Evolutionary conservation across 2,888 invertebrate species (phyloP).

Genomic region (Ephialtes manifestator): DNA sequence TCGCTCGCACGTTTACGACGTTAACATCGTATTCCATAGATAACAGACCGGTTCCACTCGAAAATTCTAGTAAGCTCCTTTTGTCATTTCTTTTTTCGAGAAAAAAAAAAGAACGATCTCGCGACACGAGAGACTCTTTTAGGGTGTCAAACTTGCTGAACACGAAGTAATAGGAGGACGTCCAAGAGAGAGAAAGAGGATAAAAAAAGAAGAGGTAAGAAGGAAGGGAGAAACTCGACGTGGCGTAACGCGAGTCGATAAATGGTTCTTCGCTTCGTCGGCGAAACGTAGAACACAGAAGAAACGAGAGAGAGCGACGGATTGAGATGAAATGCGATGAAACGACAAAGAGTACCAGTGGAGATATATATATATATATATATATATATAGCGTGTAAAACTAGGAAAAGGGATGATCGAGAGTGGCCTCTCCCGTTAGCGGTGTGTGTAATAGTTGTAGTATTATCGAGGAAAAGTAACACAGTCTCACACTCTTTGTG

Average conservation of each 20-base stretch:
- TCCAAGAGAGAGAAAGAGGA: neutral
- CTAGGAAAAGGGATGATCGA: conserved; percentile 15
- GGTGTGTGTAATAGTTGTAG: neutral
- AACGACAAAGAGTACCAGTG: neutral
- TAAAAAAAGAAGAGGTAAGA: neutral
- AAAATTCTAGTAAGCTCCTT: neutral
- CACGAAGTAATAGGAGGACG: conserved; percentile 30
- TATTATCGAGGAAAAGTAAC: neutral
- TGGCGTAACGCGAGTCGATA: conserved; percentile 36
- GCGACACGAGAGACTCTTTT: conserved; percentile 12
- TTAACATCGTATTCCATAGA: neutral
- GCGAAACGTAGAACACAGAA: conserved; percentile 22
- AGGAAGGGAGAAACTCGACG: conserved; percentile 29
- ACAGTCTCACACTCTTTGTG: neutral
- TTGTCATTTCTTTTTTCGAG: neutral
- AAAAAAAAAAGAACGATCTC: neutral
- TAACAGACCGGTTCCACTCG: neutral
- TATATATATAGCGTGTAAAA: neutral
- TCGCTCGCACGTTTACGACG: conserved; percentile 26
- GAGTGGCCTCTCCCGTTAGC: neutral
- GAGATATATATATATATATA: conserved; percentile 5
- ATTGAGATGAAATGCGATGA: conserved; percentile 51
- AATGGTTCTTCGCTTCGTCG: conserved; percentile 29
- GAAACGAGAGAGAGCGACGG: conserved; percentile 22
- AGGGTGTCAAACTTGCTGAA: conserved; percentile 23